Percentiles rank a stretch among this genome's conserved stretches.
Conservation (phyloP, 2,113 vertebrate species). For the Oryzias javanicus region DNA sequence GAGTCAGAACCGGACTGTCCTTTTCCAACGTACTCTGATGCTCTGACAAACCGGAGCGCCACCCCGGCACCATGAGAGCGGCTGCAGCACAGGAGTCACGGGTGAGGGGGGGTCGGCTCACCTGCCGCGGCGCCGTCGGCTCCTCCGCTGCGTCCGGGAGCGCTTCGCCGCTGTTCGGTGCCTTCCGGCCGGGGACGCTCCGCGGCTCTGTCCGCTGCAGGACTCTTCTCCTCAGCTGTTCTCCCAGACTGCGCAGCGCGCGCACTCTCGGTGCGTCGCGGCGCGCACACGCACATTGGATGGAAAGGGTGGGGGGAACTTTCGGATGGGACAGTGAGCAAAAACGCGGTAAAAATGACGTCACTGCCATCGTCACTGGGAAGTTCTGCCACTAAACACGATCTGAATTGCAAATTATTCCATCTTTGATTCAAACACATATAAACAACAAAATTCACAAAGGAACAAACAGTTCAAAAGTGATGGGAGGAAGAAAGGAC, state of each 20-base stretch:
- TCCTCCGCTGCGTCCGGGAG: slow-evolving; percentile 34
- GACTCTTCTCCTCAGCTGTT: slow-evolving; percentile 5
- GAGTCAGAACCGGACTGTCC: no score
- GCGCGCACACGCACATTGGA: slow-evolving; percentile 26
- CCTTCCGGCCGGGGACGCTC: no score
- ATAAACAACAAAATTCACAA: no score
- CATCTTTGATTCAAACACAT: no score
- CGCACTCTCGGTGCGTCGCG: slow-evolving; percentile 1
- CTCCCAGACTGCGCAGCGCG: slow-evolving; percentile 25
- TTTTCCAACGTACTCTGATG: no score
- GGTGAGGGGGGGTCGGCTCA: slow-evolving; percentile 32
- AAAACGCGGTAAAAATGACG: no score
- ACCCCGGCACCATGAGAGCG: slow-evolving; percentile 41
- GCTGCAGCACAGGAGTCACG: slow-evolving; percentile 14
- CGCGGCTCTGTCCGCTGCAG: background rate
- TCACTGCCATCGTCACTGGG: no score
- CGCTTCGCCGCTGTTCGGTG: slow-evolving; percentile 8
- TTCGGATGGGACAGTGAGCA: no score
- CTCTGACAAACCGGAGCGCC: slow-evolving; percentile 27
- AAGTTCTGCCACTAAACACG: no score
- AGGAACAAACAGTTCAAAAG: no score
- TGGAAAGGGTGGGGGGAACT: background rate
- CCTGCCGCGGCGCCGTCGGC: slow-evolving; percentile 46
- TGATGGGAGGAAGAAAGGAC: no score
- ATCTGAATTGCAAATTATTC: no score